Conservation (phyloP, 2,888 invertebrate species). For the Microctonus brassicae region DNA sequence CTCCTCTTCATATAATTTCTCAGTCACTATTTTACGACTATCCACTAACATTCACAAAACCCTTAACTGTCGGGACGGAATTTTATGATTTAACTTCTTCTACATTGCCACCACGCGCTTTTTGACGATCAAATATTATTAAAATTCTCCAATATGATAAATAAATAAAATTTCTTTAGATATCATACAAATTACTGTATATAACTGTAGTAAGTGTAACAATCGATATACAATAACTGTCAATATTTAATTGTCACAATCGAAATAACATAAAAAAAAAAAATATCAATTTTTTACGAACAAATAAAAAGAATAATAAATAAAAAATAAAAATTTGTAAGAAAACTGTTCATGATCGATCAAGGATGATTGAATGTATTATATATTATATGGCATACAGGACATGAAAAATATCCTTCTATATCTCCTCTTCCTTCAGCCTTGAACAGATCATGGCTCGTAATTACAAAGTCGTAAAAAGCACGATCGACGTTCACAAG, state of each 20-base stretch:
- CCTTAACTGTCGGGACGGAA: constrained; percentile 41
- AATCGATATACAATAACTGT: neutral
- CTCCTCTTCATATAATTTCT: constrained; percentile 29
- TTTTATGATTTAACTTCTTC: constrained; percentile 23
- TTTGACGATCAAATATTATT: neutral
- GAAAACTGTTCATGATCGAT: neutral
- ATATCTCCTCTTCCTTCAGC: no score
- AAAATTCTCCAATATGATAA: neutral
- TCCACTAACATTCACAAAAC: constrained; percentile 48
- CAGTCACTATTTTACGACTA: constrained; percentile 46
- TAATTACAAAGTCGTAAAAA: constrained; percentile 62
- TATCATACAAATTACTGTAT: neutral
- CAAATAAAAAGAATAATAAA: neutral
- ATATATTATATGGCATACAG: neutral
- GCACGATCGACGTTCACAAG: constrained; percentile 50
- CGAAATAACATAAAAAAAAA: neutral
- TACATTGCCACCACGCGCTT: neutral
- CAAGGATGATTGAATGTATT: neutral
- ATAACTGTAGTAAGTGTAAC: neutral
- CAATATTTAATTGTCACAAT: neutral
- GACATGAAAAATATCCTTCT: neutral
- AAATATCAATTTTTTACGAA: neutral
- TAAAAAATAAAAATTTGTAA: neutral
- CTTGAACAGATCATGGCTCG: constrained; percentile 34
- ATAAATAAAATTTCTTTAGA: neutral